A percentile compares a stretch with the other conserved stretches of the same genome.
phyloP scores from a whole-genome alignment of 2,888 invertebrate species.

The Stegana nigrithorax region DNA sequence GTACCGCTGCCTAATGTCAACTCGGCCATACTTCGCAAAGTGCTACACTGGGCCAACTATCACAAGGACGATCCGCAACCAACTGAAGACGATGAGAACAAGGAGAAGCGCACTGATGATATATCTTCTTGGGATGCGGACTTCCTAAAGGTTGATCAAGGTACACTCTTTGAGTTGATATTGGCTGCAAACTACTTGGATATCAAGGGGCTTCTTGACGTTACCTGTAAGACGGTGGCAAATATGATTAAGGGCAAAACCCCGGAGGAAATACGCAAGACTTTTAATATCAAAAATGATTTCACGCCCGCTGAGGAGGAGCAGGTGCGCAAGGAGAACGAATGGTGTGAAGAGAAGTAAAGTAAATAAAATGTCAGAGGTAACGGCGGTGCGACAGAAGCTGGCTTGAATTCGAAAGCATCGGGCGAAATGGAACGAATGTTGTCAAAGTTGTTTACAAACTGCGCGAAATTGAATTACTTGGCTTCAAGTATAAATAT shows the following conservation, averaged over 20 bases:
- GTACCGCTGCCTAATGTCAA: constrained; percentile 98
- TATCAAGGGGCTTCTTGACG: constrained; percentile 94
- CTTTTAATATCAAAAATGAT: constrained; percentile 97
- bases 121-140: constrained; percentile 99
- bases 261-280: constrained; percentile 96
- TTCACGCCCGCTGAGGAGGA: constrained; percentile 97
- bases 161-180: constrained; percentile 95
- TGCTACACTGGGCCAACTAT: constrained; percentile 91
- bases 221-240: constrained; percentile 97
- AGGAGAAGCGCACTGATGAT: constrained; percentile 98
- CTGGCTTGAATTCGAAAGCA: no score
- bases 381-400: no score
- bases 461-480: no score
- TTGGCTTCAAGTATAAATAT: no score
- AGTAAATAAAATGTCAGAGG: neutral
- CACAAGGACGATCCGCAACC: constrained; percentile 96
- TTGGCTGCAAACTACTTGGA: constrained; percentile 97
- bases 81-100: constrained; percentile 97
- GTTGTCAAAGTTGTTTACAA: no score
- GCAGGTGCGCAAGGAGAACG: constrained; percentile 96
- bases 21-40: constrained; percentile 95
- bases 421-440: no score
- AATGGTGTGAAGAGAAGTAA: constrained; percentile 75
- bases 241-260: constrained; percentile 99
- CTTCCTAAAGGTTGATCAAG: constrained; percentile 98